These are phyloP conservation scores for Glaucopsyche alexis DNA, from an alignment of 2,888 invertebrate genomes.

Conservation along the genomic window DNA sequence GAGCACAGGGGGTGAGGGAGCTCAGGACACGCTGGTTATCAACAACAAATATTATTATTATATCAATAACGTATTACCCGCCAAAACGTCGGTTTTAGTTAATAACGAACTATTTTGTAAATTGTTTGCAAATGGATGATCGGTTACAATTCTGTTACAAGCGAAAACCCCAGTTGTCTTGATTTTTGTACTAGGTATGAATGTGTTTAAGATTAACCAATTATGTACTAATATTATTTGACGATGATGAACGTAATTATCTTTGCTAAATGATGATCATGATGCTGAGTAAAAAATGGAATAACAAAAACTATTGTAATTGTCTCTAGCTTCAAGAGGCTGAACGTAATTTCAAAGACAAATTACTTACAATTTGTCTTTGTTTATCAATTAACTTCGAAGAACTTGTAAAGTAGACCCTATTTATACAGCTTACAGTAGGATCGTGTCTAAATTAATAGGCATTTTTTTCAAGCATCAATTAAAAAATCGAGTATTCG, in stretches of 20 bases:
- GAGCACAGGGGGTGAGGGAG: slow-evolving; percentile 46
- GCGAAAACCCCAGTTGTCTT: background rate
- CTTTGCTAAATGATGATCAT: slow-evolving; percentile 14
- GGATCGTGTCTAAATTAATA: background rate
- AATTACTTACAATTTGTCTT: slow-evolving; percentile 12
- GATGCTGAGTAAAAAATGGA: background rate
- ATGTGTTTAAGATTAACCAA: too few relatives aligned
- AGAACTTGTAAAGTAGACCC: background rate
- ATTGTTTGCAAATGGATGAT: slow-evolving; percentile 29
- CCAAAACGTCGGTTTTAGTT: slow-evolving; percentile 65
- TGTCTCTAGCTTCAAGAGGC: slow-evolving; percentile 7
- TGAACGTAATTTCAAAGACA: slow-evolving; percentile 17
- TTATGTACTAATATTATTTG: background rate
- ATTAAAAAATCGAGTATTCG: slow-evolving; percentile 2
- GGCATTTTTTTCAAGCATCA: slow-evolving; percentile 10
- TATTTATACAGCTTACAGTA: background rate
- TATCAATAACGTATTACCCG: slow-evolving; percentile 78
- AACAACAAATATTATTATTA: slow-evolving; percentile 78
- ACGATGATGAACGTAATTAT: background rate
- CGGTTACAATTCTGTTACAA: background rate
- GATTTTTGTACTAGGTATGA: too few relatives aligned
- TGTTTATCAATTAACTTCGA: slow-evolving; percentile 18
- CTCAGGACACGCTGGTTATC: slow-evolving; percentile 54
- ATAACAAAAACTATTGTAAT: slow-evolving; percentile 17
- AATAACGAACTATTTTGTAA: slow-evolving; percentile 53